Evolutionary conservation across 2,797 vertebrate species (phyloP).

Genomic region (Danio aesculapii): DNA sequence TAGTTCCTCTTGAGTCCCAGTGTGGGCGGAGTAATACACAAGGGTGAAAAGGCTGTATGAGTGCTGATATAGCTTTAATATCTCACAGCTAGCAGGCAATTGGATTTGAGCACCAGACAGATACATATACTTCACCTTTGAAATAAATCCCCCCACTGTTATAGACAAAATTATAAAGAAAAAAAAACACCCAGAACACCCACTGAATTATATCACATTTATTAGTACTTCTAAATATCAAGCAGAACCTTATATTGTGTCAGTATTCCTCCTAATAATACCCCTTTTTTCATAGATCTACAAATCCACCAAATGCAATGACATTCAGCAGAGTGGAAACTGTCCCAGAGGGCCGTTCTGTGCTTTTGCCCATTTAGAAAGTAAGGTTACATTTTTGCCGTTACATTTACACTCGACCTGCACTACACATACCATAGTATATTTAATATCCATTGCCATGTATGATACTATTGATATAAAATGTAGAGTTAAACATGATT

Average conservation of each 20-base stretch:
- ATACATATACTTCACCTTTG: no score
- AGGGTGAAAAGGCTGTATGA: no score
- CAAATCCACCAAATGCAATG: constrained; percentile 98
- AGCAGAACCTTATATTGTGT: neutral
- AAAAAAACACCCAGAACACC: neutral
- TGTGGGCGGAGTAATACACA: no score
- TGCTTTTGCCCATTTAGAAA: constrained; percentile 97
- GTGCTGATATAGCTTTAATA: no score
- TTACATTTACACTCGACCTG: constrained; percentile 27
- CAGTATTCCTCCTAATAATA: neutral
- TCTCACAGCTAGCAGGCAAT: no score
- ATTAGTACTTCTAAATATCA: neutral
- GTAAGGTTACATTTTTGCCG: constrained; percentile 75
- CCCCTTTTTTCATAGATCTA: constrained; percentile 85
- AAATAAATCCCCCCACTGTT: no score
- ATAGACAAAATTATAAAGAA: neutral
- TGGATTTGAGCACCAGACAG: no score
- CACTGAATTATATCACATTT: neutral
- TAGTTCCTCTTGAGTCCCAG: no score
- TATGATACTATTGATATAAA: neutral
- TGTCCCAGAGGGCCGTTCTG: constrained; percentile 98
- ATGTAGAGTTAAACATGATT: neutral
- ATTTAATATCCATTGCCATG: neutral
- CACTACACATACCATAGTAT: neutral
- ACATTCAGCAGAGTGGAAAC: constrained; percentile 98